These are phyloP conservation scores for Agrotis clavis DNA, from an alignment of 2,888 invertebrate genomes.

Conservation along the genomic window DNA sequence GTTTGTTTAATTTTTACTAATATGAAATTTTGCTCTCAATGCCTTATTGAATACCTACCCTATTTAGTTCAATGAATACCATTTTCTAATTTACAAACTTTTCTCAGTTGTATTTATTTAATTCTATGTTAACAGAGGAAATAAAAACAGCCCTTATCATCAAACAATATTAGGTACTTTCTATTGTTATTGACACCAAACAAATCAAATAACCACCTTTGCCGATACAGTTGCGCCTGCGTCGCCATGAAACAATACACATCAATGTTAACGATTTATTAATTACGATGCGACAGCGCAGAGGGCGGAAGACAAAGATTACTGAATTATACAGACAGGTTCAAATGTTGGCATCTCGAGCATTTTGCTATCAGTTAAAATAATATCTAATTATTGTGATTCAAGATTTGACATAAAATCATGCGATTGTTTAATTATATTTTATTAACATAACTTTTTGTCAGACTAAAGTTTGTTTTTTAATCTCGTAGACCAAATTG, in stretches of 20 bases:
- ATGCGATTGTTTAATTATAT: no score
- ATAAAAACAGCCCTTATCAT: slow-evolving; percentile 5
- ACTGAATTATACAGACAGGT: slow-evolving; percentile 42
- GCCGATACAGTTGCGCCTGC: slow-evolving; percentile 62
- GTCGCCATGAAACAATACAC: slow-evolving; percentile 83
- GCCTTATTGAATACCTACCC: no score
- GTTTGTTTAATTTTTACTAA: no score
- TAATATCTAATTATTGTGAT: no score
- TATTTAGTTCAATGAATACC: no score
- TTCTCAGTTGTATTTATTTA: background rate
- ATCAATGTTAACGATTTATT: slow-evolving; percentile 86
- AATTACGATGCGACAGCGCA: slow-evolving; percentile 80
- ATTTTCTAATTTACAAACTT: background rate
- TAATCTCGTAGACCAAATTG: no score
- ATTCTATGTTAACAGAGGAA: background rate
- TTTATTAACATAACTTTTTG: no score
- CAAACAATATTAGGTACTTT: background rate
- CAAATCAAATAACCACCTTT: slow-evolving; percentile 68
- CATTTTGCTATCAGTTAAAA: background rate
- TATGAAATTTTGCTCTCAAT: no score
- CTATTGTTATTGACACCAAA: slow-evolving; percentile 33
- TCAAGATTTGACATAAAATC: no score
- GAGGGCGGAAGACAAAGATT: slow-evolving; percentile 70
- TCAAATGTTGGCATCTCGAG: background rate
- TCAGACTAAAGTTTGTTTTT: no score